Conservation (phyloP, 2,797 vertebrate genomes). For the Myiotriccus ornatus region DNA sequence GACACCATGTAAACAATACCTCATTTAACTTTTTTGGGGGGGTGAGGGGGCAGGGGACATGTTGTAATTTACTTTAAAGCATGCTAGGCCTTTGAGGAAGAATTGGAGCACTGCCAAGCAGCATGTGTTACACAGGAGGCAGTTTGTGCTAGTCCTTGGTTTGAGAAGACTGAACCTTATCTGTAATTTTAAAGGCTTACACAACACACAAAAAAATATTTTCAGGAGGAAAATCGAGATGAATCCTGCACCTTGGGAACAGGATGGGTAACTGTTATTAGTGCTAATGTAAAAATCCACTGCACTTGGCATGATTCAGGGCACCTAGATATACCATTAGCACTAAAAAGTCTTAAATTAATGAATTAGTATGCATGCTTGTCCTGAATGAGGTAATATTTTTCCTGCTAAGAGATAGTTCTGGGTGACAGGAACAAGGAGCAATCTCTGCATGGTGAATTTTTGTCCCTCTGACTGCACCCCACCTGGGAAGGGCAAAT, state of each 20-base stretch:
- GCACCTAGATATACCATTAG: neutral
- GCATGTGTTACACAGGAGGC: neutral
- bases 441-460: neutral
- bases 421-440: neutral
- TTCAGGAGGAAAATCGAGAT: neutral
- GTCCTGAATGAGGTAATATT: neutral
- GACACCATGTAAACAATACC: neutral
- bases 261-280: neutral
- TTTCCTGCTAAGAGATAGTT: neutral
- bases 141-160: neutral
- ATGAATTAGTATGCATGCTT: neutral
- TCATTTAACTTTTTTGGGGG: neutral
- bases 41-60: neutral
- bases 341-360: neutral
- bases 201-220: neutral
- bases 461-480: neutral
- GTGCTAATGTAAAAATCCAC: neutral
- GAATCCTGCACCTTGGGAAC: neutral
- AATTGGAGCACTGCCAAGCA: neutral
- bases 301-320: neutral
- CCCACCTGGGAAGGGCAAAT: neutral
- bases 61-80: neutral
- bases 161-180: neutral
- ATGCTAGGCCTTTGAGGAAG: neutral
- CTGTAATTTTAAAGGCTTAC: neutral